These are phyloP conservation scores for Patagioenas fasciata DNA, from an alignment of 2,113 vertebrate species.

Conservation along the genomic window DNA sequence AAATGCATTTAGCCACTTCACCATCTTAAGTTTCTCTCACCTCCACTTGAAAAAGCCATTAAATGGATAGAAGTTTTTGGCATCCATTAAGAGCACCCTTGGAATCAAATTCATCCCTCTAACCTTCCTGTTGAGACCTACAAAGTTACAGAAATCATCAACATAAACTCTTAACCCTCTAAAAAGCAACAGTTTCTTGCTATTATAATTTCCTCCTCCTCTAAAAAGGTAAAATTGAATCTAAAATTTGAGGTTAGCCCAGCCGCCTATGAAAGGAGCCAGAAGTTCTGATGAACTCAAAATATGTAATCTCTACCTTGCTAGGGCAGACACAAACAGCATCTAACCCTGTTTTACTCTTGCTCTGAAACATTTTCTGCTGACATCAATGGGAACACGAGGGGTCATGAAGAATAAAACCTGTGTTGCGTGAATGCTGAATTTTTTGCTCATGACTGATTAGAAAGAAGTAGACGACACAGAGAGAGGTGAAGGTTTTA, in stretches of 20 bases:
- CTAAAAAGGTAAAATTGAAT: not conserved
- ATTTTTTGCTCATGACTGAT: not conserved
- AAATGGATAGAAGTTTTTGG: not conserved
- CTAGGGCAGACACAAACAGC: not conserved
- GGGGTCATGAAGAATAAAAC: not conserved
- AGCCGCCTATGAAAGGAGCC: not conserved
- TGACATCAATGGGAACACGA: not conserved
- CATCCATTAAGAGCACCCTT: not conserved
- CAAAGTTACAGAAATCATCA: not conserved
- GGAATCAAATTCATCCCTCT: not conserved
- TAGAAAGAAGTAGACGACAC: not conserved
- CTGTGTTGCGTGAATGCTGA: not conserved
- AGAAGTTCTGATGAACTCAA: not conserved
- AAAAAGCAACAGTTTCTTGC: not conserved
- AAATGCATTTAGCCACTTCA: not conserved
- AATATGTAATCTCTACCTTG: not conserved
- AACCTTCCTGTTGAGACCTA: not conserved
- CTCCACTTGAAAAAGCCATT: not conserved
- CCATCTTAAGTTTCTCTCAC: not conserved
- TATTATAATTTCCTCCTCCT: not conserved
- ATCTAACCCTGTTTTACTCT: not conserved
- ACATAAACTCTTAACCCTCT: not conserved
- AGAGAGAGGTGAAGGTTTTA: not conserved
- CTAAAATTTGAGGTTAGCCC: not conserved
- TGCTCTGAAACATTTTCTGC: not conserved